phyloP scores from a whole-genome alignment of 1,140 invertebrate genomes.

The Brachionus paranguensis region DNA sequence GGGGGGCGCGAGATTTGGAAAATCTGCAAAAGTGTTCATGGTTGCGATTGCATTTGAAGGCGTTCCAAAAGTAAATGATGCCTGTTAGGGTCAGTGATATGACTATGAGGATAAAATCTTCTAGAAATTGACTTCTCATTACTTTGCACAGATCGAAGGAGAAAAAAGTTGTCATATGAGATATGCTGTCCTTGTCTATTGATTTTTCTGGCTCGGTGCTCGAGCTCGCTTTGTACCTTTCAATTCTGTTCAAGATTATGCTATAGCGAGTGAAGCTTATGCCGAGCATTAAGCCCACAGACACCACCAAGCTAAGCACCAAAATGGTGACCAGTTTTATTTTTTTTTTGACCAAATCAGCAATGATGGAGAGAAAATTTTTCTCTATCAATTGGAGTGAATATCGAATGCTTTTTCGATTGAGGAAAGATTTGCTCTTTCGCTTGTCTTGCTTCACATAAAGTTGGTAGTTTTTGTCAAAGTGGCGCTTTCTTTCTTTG shows the following conservation, averaged over 20 bases:
- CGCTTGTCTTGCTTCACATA: not conserved
- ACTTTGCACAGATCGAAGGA: slow-evolving; percentile 31
- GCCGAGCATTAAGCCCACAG: not conserved
- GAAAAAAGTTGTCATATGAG: slow-evolving; percentile 1
- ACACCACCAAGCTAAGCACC: not conserved
- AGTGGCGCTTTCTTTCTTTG: not conserved
- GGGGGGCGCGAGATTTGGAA: not conserved
- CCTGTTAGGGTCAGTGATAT: not conserved
- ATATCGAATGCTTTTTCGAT: slow-evolving; percentile 4
- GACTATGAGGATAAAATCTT: not conserved
- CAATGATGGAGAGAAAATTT: not conserved
- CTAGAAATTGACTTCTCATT: not conserved
- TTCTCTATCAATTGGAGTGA: not conserved
- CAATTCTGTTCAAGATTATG: not conserved
- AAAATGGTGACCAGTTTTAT: not conserved
- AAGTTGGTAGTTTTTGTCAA: not conserved
- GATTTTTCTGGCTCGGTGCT: not conserved
- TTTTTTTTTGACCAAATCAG: not conserved
- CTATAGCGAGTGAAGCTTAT: not conserved
- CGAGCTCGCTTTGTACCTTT: not conserved
- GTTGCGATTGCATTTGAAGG: slow-evolving; percentile 23
- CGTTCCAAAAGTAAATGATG: slow-evolving; percentile 32
- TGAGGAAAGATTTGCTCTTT: not conserved
- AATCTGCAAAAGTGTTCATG: slow-evolving; percentile 20
- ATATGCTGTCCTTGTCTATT: not conserved